Percentiles rank a stretch among this genome's conserved stretches.
phyloP scores from a whole-genome alignment of 2,113 vertebrate genomes.

The Malurus alboscapulatus region DNA sequence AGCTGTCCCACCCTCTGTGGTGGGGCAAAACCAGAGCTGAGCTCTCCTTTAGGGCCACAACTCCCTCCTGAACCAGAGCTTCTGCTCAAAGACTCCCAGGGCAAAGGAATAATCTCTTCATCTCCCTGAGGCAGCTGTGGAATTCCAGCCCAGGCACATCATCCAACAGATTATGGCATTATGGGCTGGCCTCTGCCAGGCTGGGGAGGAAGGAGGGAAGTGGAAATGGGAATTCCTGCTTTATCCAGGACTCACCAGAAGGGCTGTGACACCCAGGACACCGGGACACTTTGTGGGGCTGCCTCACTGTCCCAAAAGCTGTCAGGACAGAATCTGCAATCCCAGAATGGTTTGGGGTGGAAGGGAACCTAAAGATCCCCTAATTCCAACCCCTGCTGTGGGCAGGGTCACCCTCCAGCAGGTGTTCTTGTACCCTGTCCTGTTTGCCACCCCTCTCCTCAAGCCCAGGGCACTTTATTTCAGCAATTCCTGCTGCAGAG shows the following conservation, averaged over 20 bases:
- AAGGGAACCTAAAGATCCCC: neutral
- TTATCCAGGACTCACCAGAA: neutral
- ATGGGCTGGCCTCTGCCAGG: neutral
- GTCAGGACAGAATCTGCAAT: neutral
- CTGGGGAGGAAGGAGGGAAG: neutral
- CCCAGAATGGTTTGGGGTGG: neutral
- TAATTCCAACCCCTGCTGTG: neutral
- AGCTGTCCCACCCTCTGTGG: neutral
- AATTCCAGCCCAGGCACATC: neutral
- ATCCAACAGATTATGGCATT: neutral
- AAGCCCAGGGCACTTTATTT: neutral
- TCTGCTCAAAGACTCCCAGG: neutral
- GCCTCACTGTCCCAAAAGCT: neutral
- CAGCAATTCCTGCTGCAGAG: neutral
- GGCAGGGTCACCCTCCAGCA: neutral
- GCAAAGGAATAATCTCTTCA: slow-evolving; percentile 15
- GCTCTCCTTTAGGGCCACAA: neutral
- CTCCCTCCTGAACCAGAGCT: neutral
- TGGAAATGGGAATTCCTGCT: neutral
- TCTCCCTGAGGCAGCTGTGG: neutral
- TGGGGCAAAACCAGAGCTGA: neutral
- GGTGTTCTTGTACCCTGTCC: neutral
- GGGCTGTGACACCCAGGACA: neutral
- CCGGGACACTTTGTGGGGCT: neutral
- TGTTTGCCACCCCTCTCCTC: neutral